Conservation (phyloP, 2,113 vertebrate species). For the Xenopus tropicalis region DNA sequence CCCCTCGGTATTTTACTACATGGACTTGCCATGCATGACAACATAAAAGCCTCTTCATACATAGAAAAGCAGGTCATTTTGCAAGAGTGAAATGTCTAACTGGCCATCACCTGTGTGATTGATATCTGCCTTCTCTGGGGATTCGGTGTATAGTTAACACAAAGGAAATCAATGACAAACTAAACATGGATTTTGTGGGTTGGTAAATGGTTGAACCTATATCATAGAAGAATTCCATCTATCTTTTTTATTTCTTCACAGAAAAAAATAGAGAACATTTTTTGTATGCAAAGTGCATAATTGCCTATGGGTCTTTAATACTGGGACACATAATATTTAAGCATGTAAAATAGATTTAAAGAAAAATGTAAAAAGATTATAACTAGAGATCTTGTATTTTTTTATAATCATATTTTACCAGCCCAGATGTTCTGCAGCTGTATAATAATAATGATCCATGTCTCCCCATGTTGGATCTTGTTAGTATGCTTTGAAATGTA, state of each 20-base stretch:
- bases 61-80: neutral
- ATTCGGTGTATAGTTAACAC: neutral
- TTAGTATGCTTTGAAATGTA: too few relatives aligned
- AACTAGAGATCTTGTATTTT: too few relatives aligned
- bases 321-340: too few relatives aligned
- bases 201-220: neutral
- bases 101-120: neutral
- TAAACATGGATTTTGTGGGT: neutral
- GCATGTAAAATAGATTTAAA: too few relatives aligned
- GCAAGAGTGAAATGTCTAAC: neutral
- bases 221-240: neutral
- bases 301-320: too few relatives aligned
- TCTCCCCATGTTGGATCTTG: too few relatives aligned
- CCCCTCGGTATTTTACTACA: slow-evolving; percentile 1
- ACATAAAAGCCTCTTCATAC: neutral
- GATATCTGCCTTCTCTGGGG: neutral
- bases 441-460: too few relatives aligned
- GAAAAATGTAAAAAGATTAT: too few relatives aligned
- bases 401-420: too few relatives aligned
- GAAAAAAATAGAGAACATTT: neutral
- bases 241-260: neutral
- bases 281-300: too few relatives aligned
- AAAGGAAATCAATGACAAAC: neutral
- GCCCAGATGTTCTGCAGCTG: too few relatives aligned
- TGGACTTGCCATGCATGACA: neutral